phyloP scores from a whole-genome alignment of 2,113 vertebrate species.

The Clarias magur region DNA sequence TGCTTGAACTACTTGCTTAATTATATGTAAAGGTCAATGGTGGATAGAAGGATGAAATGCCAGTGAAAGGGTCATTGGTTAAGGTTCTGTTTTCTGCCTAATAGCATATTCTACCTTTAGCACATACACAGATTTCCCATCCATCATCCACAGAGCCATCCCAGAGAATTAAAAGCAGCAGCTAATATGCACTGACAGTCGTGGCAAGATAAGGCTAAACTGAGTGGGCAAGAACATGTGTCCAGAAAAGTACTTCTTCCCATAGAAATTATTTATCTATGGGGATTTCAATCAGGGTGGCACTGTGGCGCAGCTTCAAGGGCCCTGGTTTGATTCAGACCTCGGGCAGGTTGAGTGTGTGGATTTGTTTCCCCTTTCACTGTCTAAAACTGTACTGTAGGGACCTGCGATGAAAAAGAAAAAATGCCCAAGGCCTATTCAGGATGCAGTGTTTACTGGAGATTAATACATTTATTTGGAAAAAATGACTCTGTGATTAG shows the following conservation, averaged over 20 bases:
- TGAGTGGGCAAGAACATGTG: constrained; percentile 21
- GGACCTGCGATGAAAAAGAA: neutral
- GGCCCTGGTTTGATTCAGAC: neutral
- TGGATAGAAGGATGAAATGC: constrained; percentile 53
- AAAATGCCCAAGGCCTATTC: neutral
- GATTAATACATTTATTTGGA: neutral
- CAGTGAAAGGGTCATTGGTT: constrained; percentile 54
- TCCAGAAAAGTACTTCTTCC: constrained; percentile 32
- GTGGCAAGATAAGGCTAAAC: constrained; percentile 23
- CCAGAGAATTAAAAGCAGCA: constrained; percentile 44
- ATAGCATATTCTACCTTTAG: constrained; percentile 50
- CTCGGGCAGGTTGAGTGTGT: neutral
- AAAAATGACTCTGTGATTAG: neutral
- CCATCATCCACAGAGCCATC: constrained; percentile 52
- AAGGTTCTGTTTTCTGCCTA: constrained; percentile 56
- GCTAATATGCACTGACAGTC: constrained; percentile 45
- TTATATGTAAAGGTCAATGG: constrained; percentile 69
- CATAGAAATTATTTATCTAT: constrained; percentile 25
- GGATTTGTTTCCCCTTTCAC: neutral
- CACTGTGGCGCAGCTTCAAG: neutral
- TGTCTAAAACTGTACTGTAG: neutral
- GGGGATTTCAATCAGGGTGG: constrained; percentile 12
- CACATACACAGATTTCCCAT: constrained; percentile 45
- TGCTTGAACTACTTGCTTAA: constrained; percentile 71
- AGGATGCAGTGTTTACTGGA: neutral